Percentiles rank a stretch among this genome's conserved stretches.
Evolutionary conservation across 1,140 invertebrate species (phyloP).

Genomic region (Luehdorfia chinensis): DNA sequence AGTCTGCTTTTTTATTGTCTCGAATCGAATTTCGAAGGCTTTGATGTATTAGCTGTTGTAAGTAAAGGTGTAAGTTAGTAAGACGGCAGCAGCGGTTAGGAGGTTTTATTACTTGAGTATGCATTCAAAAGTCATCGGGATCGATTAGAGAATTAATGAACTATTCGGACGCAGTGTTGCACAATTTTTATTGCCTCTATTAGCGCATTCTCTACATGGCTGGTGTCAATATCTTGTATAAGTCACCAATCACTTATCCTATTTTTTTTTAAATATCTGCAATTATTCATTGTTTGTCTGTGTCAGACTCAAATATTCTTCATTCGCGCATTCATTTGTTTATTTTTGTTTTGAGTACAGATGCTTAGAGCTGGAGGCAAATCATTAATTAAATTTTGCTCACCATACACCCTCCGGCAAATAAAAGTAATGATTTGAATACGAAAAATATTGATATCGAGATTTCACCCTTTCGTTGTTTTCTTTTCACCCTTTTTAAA

Average conservation of each 20-base stretch:
- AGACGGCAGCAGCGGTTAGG: not conserved
- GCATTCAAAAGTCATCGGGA: not conserved
- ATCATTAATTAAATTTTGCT: slow-evolving; percentile 12
- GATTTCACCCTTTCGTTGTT: slow-evolving; percentile 7
- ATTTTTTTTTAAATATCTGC: too few relatives aligned
- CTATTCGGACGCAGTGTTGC: too few relatives aligned
- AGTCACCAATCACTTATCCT: too few relatives aligned
- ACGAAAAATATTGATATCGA: slow-evolving; percentile 14
- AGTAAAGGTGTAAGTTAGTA: not conserved
- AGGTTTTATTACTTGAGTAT: not conserved
- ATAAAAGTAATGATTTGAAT: slow-evolving; percentile 16
- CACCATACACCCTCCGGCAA: not conserved
- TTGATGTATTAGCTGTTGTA: not conserved
- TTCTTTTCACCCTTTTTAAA: slow-evolving; percentile 17
- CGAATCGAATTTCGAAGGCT: slow-evolving; percentile 22
- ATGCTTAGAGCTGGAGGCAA: slow-evolving; percentile 1
- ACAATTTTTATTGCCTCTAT: too few relatives aligned
- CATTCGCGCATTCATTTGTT: too few relatives aligned
- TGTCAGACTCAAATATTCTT: too few relatives aligned
- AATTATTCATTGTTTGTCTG: too few relatives aligned
- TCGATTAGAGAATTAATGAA: too few relatives aligned
- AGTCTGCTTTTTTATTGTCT: slow-evolving; percentile 30
- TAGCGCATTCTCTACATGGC: too few relatives aligned
- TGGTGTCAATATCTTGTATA: too few relatives aligned
- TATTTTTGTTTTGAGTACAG: slow-evolving; percentile 2